These are phyloP conservation scores for Bergia puertoricense DNA, from an alignment of 92 coral and sea anemone genomes.

Conservation along the genomic window DNA sequence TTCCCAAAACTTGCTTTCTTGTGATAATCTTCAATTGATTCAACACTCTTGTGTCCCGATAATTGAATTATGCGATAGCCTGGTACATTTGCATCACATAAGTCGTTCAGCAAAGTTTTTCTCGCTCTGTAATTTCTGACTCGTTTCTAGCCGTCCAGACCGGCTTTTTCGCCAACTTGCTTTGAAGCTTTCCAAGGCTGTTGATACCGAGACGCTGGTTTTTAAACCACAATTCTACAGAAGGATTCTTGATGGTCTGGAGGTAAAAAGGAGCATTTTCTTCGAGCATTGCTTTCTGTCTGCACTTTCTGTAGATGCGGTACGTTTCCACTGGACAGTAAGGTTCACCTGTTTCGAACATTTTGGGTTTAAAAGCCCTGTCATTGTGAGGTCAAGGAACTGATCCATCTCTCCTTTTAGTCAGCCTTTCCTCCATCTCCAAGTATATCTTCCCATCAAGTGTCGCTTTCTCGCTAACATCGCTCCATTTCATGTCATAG, in stretches of 20 bases:
- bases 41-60: not conserved
- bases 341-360: constrained; percentile 12
- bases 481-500: not conserved
- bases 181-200: constrained; percentile 8
- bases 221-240: constrained; percentile 8
- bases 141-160: not conserved
- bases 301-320: constrained; percentile 11
- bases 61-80: constrained; percentile 21
- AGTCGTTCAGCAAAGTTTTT: constrained; percentile 20
- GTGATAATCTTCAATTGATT: constrained; percentile 1
- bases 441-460: no score
- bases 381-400: constrained; percentile 42
- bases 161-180: constrained; percentile 9
- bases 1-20: constrained; percentile 23
- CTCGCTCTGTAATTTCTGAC: constrained; percentile 15
- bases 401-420: not conserved
- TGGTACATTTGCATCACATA: constrained; percentile 4
- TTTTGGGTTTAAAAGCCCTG: constrained; percentile 24
- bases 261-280: constrained; percentile 14
- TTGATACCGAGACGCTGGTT: constrained; percentile 18
- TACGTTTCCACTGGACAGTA: constrained; percentile 37
- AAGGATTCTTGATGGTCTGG: constrained; percentile 22
- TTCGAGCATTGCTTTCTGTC: not conserved
- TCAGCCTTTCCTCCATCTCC: not conserved
- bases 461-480: not conserved